These are phyloP conservation scores for Ruditapes philippinarum DNA, from an alignment of 1,140 invertebrate species.

Conservation along the genomic window DNA sequence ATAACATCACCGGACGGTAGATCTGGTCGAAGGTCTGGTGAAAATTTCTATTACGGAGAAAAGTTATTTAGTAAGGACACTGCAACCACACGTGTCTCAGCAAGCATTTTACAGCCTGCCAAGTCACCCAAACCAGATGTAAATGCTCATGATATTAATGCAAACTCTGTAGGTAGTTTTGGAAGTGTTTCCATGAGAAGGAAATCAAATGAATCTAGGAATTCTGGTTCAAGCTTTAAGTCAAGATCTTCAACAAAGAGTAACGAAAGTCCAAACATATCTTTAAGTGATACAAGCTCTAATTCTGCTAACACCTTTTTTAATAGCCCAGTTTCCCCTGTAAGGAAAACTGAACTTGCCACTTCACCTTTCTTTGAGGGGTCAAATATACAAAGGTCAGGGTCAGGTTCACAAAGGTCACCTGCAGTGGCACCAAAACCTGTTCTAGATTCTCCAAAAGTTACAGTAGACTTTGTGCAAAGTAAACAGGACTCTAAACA, in stretches of 20 bases:
- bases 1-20: constrained; percentile 56
- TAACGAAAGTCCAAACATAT: constrained; percentile 34
- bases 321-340: constrained; percentile 46
- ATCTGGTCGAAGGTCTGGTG: constrained; percentile 52
- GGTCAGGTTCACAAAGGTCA: not conserved
- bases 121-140: constrained; percentile 73
- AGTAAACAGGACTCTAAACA: constrained; percentile 10
- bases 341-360: constrained; percentile 43
- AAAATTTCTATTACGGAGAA: constrained; percentile 80
- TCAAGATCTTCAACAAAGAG: constrained; percentile 53
- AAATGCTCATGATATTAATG: constrained; percentile 54
- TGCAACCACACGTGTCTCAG: constrained; percentile 82
- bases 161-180: constrained; percentile 58
- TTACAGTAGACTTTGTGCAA: constrained; percentile 38
- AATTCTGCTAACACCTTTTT: constrained; percentile 70
- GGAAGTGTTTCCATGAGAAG: constrained; percentile 60
- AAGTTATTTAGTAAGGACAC: constrained; percentile 86
- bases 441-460: constrained; percentile 5
- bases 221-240: constrained; percentile 47
- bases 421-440: constrained; percentile 63
- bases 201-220: constrained; percentile 67
- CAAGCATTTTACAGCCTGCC: constrained; percentile 74
- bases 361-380: constrained; percentile 52
- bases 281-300: constrained; percentile 68
- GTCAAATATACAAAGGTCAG: constrained; percentile 19